Conservation (phyloP, 2,113 vertebrate species). For the Piaya cayana region DNA sequence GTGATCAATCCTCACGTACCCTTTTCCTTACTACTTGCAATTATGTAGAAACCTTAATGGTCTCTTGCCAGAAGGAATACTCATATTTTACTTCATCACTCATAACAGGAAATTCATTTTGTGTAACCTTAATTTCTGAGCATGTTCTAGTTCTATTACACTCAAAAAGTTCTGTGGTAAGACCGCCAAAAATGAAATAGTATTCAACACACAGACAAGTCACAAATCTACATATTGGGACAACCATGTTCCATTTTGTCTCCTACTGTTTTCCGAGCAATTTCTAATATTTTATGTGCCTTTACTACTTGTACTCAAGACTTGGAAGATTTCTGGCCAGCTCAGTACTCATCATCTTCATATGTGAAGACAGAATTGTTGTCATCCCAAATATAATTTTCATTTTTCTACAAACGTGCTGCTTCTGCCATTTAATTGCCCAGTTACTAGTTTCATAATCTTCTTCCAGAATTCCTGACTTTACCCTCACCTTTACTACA, state of each 20-base stretch:
- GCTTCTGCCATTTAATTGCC: neutral
- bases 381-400: neutral
- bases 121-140: neutral
- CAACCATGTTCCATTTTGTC: neutral
- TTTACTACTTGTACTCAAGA: neutral
- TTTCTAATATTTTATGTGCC: neutral
- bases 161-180: neutral
- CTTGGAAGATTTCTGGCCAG: neutral
- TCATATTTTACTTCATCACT: neutral
- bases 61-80: neutral
- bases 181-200: neutral
- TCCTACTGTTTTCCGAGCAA: neutral
- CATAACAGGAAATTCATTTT: neutral
- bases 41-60: neutral
- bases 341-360: neutral
- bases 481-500: neutral
- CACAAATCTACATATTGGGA: neutral
- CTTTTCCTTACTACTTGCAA: neutral
- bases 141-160: neutral
- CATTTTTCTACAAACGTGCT: neutral
- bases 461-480: neutral
- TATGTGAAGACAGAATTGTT: neutral
- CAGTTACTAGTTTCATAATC: neutral
- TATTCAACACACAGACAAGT: neutral
- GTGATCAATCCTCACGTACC: neutral